These are phyloP conservation scores for Periophthalmus magnuspinnatus DNA, from an alignment of 2,797 vertebrate species.

Conservation along the genomic window DNA sequence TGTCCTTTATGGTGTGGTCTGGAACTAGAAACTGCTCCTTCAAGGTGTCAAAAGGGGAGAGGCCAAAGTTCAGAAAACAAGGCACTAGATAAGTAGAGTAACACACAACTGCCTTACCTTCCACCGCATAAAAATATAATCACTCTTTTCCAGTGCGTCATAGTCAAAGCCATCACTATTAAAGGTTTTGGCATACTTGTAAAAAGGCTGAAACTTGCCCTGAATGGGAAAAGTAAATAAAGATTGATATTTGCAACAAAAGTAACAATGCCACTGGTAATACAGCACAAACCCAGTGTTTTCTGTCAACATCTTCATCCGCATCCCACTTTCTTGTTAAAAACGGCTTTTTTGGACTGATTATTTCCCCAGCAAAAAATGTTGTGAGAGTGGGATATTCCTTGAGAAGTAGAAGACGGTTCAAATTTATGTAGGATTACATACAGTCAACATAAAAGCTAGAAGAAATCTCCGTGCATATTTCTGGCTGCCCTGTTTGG, in stretches of 20 bases:
- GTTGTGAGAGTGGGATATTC: conserved; percentile 96
- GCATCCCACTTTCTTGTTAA: conserved; percentile 98
- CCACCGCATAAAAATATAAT: conserved; percentile 99
- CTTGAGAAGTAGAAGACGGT: conserved; percentile 54
- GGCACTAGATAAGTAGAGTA: not conserved
- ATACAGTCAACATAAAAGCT: too few species aligned
- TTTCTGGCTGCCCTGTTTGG: not conserved
- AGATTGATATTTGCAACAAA: not conserved
- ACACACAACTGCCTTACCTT: conserved; percentile 79
- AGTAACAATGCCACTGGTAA: not conserved
- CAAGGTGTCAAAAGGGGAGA: conserved; percentile 9
- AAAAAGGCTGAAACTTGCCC: conserved; percentile 98
- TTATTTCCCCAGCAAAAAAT: conserved; percentile 98
- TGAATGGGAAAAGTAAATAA: conserved; percentile 44
- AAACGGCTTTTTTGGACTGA: conserved; percentile 94
- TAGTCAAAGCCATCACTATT: conserved; percentile 97
- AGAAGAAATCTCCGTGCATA: not conserved
- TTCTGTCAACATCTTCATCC: conserved; percentile 96
- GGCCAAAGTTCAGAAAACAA: conserved; percentile 2
- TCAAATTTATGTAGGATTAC: not conserved
- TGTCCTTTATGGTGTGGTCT: conserved; percentile 98
- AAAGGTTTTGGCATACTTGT: conserved; percentile 96
- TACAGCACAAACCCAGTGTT: conserved; percentile 88
- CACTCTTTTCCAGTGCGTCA: conserved; percentile 89
- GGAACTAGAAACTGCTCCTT: conserved; percentile 98